Conservation (phyloP, 2,797 vertebrate species). For the Melanotaenia boesemani region DNA sequence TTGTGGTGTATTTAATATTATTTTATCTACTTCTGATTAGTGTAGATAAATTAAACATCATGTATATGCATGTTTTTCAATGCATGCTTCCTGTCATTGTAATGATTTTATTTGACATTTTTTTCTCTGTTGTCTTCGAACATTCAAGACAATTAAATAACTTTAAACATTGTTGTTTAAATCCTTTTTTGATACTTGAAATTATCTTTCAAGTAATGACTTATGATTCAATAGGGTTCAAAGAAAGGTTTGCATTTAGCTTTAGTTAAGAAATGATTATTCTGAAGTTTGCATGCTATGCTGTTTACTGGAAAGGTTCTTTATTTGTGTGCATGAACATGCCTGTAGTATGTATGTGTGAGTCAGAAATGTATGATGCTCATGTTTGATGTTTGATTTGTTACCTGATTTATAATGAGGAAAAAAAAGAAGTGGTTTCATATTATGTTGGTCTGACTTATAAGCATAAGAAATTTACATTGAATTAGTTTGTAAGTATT, state of each 20-base stretch:
- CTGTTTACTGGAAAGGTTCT: constrained; percentile 17
- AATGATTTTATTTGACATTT: constrained; percentile 4
- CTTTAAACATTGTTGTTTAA: constrained; percentile 16
- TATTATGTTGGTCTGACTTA: constrained; percentile 29
- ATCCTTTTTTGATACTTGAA: constrained; percentile 5
- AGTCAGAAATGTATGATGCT: constrained; percentile 23
- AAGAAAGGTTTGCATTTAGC: constrained; percentile 28
- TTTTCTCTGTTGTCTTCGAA: neutral
- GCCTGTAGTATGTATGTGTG: constrained; percentile 28
- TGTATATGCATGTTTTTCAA: constrained; percentile 44
- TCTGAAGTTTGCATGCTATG: constrained; percentile 49
- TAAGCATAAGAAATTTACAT: constrained; percentile 18
- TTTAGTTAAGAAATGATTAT: constrained; percentile 15
- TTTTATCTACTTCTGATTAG: constrained; percentile 22
- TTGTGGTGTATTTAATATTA: constrained; percentile 28
- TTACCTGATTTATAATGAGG: constrained; percentile 20
- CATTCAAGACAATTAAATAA: constrained; percentile 9
- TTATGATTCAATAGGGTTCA: constrained; percentile 7
- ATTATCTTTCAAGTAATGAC: constrained; percentile 1
- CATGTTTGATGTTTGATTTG: constrained; percentile 35
- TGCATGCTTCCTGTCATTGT: constrained; percentile 27
- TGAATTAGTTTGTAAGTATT: constrained; percentile 11
- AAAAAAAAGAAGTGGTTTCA: constrained; percentile 18
- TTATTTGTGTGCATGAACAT: constrained; percentile 51
- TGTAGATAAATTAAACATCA: neutral